These are phyloP conservation scores for Zootoca vivipara DNA, from an alignment of 2,113 vertebrate genomes.

Conservation along the genomic window DNA sequence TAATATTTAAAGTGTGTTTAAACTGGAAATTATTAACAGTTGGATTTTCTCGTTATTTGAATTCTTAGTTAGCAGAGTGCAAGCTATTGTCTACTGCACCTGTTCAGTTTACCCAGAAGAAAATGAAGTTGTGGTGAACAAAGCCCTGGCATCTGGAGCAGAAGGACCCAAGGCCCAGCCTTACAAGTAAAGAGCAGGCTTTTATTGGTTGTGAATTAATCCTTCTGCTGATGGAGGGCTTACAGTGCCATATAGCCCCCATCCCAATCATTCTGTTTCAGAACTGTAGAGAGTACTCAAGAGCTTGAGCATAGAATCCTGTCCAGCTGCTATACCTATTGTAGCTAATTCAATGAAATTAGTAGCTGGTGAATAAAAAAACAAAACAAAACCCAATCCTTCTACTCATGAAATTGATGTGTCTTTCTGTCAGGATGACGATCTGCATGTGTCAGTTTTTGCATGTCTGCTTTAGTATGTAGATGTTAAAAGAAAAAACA, in stretches of 20 bases:
- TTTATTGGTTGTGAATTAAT: not conserved
- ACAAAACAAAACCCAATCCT: not conserved
- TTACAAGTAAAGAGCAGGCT: slow-evolving; percentile 79
- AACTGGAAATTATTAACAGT: slow-evolving; percentile 7
- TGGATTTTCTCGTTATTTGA: slow-evolving; percentile 1
- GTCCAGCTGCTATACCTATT: too few species aligned
- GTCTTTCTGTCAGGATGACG: not conserved
- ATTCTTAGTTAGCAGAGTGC: slow-evolving; percentile 81
- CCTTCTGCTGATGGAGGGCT: not conserved
- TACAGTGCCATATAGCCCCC: not conserved
- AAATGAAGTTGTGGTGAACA: slow-evolving; percentile 84
- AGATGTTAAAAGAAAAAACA: not conserved
- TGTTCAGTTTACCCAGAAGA: slow-evolving; percentile 87
- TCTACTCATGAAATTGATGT: not conserved
- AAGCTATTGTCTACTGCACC: slow-evolving; percentile 87
- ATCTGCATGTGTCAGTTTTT: too few species aligned
- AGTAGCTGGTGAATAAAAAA: not conserved
- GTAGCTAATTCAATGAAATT: not conserved
- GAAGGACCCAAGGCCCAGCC: slow-evolving; percentile 67
- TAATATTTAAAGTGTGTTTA: not conserved
- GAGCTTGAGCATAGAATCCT: not conserved
- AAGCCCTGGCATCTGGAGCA: slow-evolving; percentile 75
- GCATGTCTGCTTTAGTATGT: not conserved
- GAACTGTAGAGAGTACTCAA: not conserved
- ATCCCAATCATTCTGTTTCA: not conserved